A percentile compares a stretch with the other conserved stretches of the same genome.
Conservation (phyloP, 2,888 invertebrate species). For the Platycheirus rosarum region DNA sequence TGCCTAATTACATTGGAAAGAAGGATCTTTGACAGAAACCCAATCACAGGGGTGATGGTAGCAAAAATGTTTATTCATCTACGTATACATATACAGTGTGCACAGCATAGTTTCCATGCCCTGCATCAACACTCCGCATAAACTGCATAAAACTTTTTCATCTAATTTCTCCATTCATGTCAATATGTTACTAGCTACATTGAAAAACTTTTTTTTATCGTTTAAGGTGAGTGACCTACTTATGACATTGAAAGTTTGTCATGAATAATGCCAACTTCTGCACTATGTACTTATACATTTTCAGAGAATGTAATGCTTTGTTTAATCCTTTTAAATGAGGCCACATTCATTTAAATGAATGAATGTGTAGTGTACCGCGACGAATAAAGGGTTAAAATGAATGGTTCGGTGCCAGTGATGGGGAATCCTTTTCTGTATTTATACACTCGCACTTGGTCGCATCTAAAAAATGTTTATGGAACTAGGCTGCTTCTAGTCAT, state of each 20-base stretch:
- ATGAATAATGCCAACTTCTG: constrained; percentile 24
- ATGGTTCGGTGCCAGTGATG: not conserved
- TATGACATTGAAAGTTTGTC: constrained; percentile 23
- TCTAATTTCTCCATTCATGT: constrained; percentile 5
- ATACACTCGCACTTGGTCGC: not conserved
- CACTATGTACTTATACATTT: constrained; percentile 2
- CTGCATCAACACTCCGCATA: constrained; percentile 2
- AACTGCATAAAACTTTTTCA: constrained; percentile 13
- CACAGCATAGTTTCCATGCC: not conserved
- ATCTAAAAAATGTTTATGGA: too few species aligned
- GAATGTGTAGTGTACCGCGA: constrained; percentile 4
- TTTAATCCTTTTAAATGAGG: constrained; percentile 30
- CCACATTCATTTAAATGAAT: constrained; percentile 30
- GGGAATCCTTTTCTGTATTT: not conserved
- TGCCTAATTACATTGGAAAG: too few species aligned
- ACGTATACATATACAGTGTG: too few species aligned
- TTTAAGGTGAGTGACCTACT: constrained; percentile 26
- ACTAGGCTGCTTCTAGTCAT: too few species aligned
- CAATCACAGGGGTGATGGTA: too few species aligned
- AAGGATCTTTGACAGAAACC: too few species aligned
- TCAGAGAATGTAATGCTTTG: constrained; percentile 7
- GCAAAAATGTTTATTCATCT: too few species aligned
- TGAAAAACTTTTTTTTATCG: constrained; percentile 12
- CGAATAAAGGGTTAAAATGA: not conserved
- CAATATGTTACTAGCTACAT: constrained; percentile 21